Conservation (phyloP, 2,888 invertebrate genomes). For the Andrena bucephala region DNA sequence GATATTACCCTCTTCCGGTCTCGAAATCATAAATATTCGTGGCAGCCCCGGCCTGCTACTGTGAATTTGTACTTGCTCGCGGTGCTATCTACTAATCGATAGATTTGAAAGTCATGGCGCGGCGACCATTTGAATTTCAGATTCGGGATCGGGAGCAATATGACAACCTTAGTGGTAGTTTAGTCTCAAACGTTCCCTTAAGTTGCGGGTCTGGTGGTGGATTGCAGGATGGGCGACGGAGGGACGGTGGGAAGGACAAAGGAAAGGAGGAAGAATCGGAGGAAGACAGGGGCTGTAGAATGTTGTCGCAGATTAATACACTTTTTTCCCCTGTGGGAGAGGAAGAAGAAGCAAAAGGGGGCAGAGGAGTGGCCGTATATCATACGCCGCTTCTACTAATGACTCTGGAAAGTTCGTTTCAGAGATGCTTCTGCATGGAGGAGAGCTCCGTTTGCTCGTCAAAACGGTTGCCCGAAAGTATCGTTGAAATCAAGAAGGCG, state of each 20-base stretch:
- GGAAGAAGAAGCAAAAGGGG: conserved; percentile 6
- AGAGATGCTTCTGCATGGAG: conserved; percentile 30
- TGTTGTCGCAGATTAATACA: conserved; percentile 56
- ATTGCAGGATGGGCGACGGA: not conserved
- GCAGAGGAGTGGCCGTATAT: conserved; percentile 56
- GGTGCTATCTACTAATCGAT: conserved; percentile 71
- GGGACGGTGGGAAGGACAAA: not conserved
- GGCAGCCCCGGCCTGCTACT: conserved; percentile 51
- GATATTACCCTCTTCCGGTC: conserved; percentile 46
- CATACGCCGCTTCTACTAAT: conserved; percentile 64
- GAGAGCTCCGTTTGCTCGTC: conserved; percentile 45
- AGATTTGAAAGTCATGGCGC: conserved; percentile 75
- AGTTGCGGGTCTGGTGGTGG: conserved; percentile 14
- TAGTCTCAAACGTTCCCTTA: conserved; percentile 60
- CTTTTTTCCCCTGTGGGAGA: conserved; percentile 22
- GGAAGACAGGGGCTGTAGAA: not conserved
- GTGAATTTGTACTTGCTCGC: conserved; percentile 69
- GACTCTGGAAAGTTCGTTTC: conserved; percentile 65
- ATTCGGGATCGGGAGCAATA: conserved; percentile 72
- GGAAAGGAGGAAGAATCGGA: not conserved
- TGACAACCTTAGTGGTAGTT: conserved; percentile 71
- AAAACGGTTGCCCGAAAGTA: conserved; percentile 56
- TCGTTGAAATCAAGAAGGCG: conserved; percentile 68
- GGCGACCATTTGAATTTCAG: conserved; percentile 71
- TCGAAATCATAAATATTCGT: conserved; percentile 67